Evolutionary conservation across 2,888 invertebrate species (phyloP).

Genomic region (Slavum lentiscoides): DNA sequence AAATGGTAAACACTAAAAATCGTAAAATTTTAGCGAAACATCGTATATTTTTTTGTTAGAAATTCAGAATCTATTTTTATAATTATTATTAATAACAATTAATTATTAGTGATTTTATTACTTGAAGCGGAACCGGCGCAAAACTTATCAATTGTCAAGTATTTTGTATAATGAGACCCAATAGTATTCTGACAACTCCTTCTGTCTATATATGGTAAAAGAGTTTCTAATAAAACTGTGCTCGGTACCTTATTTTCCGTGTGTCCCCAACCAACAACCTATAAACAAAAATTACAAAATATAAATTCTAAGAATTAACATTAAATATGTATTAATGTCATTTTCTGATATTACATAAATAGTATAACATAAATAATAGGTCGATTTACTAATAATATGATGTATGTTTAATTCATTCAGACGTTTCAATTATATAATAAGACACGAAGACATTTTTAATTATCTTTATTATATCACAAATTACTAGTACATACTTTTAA

Average conservation of each 20-base stretch:
- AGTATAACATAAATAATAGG: not conserved
- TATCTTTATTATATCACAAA: too few relatives aligned
- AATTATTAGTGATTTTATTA: not conserved
- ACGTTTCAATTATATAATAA: too few relatives aligned
- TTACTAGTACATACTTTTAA: too few relatives aligned
- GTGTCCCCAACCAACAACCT: conserved; percentile 57
- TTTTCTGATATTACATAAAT: not conserved
- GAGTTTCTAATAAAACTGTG: conserved; percentile 53
- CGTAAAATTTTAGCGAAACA: too few relatives aligned
- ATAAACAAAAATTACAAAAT: not conserved
- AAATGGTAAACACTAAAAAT: too few relatives aligned
- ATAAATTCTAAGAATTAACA: not conserved
- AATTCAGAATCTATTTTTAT: too few relatives aligned
- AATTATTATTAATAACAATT: too few relatives aligned
- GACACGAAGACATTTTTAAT: too few relatives aligned
- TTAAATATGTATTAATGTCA: not conserved
- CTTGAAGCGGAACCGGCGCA: conserved; percentile 55
- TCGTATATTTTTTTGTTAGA: too few relatives aligned
- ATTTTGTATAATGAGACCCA: conserved; percentile 51
- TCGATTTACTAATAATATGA: too few relatives aligned
- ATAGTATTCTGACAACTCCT: conserved; percentile 52
- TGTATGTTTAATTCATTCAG: too few relatives aligned
- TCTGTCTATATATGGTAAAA: conserved; percentile 55
- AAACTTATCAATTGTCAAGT: conserved; percentile 56
- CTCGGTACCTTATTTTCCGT: conserved; percentile 54